Evolutionary conservation across 2,797 vertebrate genomes (phyloP).

Genomic region (Cynopterus sphinx): DNA sequence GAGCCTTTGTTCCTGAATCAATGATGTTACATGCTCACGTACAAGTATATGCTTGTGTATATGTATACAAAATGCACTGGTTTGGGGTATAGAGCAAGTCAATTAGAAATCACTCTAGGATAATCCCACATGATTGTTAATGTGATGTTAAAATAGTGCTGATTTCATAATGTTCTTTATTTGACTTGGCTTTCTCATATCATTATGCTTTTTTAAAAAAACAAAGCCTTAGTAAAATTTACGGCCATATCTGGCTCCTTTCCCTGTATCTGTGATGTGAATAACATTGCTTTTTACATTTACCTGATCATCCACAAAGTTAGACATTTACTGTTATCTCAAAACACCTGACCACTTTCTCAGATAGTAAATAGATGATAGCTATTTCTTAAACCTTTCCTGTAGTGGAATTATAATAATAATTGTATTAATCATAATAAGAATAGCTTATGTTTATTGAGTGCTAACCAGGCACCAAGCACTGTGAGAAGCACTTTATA

Average conservation of each 20-base stretch:
- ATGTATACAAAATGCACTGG: conserved; percentile 35
- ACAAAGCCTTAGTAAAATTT: conserved; percentile 23
- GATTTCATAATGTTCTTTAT: conserved; percentile 63
- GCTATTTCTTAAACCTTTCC: not conserved
- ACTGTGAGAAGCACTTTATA: not conserved
- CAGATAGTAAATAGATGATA: not conserved
- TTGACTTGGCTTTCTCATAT: conserved; percentile 60
- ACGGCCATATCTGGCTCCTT: not conserved
- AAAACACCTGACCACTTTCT: not conserved
- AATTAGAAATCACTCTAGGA: conserved; percentile 57
- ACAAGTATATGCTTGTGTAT: conserved; percentile 54
- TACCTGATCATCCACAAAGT: not conserved
- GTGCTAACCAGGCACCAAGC: not conserved
- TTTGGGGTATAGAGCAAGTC: conserved; percentile 57
- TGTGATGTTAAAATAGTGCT: conserved; percentile 65
- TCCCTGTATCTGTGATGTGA: not conserved
- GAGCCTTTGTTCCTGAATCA: conserved; percentile 64
- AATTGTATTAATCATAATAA: not conserved
- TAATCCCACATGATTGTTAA: conserved; percentile 61
- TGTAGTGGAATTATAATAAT: not conserved
- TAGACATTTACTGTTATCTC: not conserved
- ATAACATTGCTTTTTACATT: not conserved
- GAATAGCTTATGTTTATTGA: not conserved
- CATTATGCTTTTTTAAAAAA: conserved; percentile 10
- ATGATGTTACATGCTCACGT: conserved; percentile 33